A percentile compares a stretch with the other conserved stretches of the same genome.
Conservation (phyloP, 2,797 vertebrate species). For the Crax fasciolata region DNA sequence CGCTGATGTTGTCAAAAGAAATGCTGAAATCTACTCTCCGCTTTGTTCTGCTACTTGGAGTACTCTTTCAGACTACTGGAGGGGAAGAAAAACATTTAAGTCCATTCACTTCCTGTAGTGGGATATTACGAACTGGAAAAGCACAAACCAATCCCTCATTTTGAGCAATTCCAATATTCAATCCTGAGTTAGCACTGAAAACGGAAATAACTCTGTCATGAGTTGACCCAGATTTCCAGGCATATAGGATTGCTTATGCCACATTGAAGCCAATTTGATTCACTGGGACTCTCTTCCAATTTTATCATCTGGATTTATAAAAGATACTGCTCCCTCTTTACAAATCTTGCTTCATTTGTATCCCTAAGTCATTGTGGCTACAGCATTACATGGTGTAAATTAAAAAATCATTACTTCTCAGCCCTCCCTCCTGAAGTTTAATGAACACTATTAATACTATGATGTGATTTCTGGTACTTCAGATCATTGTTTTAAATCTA, state of each 20-base stretch:
- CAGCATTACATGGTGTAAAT: not conserved
- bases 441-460: not conserved
- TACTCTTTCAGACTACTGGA: not conserved
- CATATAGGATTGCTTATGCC: not conserved
- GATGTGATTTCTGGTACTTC: not conserved
- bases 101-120: not conserved
- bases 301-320: not conserved
- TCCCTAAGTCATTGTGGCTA: not conserved
- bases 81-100: not conserved
- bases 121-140: not conserved
- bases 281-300: not conserved
- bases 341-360: not conserved
- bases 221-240: not conserved
- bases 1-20: not conserved
- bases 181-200: not conserved
- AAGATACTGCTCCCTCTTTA: not conserved
- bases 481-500: not conserved
- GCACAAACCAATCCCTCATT: too few relatives aligned
- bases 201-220: not conserved
- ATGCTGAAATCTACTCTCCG: not conserved
- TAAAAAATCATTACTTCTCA: not conserved
- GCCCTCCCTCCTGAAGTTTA: not conserved
- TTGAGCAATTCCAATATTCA: not conserved
- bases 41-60: not conserved
- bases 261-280: not conserved